Evolutionary conservation across 2,797 vertebrate genomes (phyloP).

Genomic region (Oreortyx pictus): DNA sequence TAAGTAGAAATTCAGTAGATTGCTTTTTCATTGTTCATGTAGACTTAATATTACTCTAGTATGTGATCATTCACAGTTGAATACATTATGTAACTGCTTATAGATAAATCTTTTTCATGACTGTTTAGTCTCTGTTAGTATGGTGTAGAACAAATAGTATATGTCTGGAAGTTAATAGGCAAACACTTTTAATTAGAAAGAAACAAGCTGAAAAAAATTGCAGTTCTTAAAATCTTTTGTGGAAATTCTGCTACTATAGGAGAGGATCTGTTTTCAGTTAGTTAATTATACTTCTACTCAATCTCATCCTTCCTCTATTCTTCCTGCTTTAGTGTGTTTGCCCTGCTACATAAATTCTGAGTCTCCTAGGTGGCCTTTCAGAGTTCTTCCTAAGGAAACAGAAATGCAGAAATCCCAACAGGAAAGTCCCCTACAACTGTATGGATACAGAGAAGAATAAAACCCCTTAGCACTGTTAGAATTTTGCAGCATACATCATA

Average conservation of each 20-base stretch:
- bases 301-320: background rate
- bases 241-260: background rate
- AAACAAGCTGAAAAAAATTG: background rate
- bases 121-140: background rate
- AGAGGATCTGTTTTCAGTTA: background rate
- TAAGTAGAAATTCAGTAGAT: background rate
- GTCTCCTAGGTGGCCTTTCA: background rate
- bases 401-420: background rate
- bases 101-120: background rate
- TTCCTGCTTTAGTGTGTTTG: background rate
- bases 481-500: background rate
- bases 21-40: background rate
- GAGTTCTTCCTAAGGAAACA: background rate
- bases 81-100: background rate
- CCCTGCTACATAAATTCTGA: background rate
- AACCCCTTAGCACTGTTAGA: background rate
- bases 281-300: background rate
- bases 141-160: fast-evolving
- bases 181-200: background rate
- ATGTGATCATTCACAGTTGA: background rate
- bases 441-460: background rate
- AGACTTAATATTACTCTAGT: background rate
- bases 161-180: background rate
- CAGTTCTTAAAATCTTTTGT: background rate
- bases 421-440: background rate